Evolutionary conservation across 23 tunicate species (phyloP), one percentile per base, ranked within the genome.

Genomic region (Halocynthia aurantium): DNA sequence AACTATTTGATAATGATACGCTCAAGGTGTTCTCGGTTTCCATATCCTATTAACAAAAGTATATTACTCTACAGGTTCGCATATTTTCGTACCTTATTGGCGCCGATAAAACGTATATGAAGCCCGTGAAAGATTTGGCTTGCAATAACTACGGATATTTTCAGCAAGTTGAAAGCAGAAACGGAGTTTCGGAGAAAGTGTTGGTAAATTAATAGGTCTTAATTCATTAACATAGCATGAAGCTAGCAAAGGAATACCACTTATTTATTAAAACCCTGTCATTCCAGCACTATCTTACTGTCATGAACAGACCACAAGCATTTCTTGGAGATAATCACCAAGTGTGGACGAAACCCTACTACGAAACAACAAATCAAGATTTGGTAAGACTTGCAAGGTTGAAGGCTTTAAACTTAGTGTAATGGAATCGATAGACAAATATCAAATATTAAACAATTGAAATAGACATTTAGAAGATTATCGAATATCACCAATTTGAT

Each of bases 281-380:
- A 70, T 54, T 76, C 6, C 77, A 89, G 96, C 85, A 60, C 11
- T 87, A 89, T 50, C 56, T 84, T 8, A 57, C 71, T 11, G 96
- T 84, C 1, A 57, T 84, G 55, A 89, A 84, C 53, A 88, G 96
- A 10, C 96, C 96, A 57, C 79, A 85, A 56, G 88, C 96, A 8
- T 69, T 84, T 49, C 15, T 53, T 10, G 76, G 67, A 2, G 82
- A 84, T 60, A 88, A 84, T 55, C 88, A 89, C 73, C 56, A 75
- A 13, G 71, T 76, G 19, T 89, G 96, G 96, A 89, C 96, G 18
- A 89, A 89, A 69, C 77, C 88, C 0, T 89, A 89, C 63, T 84
- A 61, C 8, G 88, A 84, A 52, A 70, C 49, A 19, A 84, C 88
- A 0, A 57, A 62, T 67, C 75, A 20, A 7, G 82, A 76, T 19